Evolutionary conservation across 2,888 invertebrate species (phyloP).

Genomic region (Hesperia comma): DNA sequence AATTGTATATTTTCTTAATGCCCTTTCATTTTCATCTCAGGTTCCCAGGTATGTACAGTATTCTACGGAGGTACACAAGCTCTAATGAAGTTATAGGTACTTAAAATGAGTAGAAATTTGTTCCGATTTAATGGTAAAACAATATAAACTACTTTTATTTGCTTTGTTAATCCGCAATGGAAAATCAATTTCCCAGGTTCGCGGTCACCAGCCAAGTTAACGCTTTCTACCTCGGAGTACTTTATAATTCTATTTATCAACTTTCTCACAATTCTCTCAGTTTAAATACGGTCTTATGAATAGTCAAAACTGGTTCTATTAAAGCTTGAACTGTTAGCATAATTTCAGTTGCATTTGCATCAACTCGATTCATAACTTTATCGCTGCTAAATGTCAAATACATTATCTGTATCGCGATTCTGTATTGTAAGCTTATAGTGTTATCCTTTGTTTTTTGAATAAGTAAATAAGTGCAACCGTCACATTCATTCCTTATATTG

Average conservation of each 20-base stretch:
- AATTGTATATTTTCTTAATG: too few species aligned
- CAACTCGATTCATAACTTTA: not conserved
- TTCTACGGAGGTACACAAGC: too few species aligned
- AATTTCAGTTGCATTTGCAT: conserved; percentile 10
- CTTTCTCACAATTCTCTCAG: conserved; percentile 50
- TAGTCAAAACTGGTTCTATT: conserved; percentile 13
- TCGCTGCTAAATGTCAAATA: not conserved
- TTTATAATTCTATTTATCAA: conserved; percentile 52
- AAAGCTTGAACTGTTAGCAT: conserved; percentile 9
- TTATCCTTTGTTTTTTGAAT: too few species aligned
- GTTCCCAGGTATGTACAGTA: too few species aligned
- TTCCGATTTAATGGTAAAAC: conserved; percentile 9
- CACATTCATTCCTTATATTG: not conserved
- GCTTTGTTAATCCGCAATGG: conserved; percentile 36
- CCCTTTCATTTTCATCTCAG: too few species aligned
- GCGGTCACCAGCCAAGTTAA: conserved; percentile 43
- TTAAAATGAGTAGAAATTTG: conserved; percentile 17
- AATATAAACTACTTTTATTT: conserved; percentile 27
- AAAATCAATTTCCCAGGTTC: conserved; percentile 47
- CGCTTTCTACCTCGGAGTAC: conserved; percentile 50
- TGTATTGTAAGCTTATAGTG: too few species aligned
- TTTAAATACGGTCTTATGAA: conserved; percentile 25
- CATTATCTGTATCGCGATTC: not conserved
- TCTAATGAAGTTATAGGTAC: not conserved
- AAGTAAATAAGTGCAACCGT: too few species aligned